Base-by-base conservation (phyloP, 2,888 invertebrate species). In the Catocala sponsa region DNA sequence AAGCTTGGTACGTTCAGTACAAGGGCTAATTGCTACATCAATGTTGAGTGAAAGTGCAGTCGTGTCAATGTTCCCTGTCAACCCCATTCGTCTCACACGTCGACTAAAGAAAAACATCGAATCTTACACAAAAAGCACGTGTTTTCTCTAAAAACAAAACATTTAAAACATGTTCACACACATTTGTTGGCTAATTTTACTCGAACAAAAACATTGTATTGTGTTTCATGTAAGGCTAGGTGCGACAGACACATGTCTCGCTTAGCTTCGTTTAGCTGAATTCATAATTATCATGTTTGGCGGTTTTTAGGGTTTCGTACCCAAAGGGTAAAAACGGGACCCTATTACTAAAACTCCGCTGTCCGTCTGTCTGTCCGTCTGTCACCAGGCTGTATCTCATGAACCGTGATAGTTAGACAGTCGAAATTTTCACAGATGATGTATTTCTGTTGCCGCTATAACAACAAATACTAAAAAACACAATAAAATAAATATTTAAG, bases 201-300 rank as follows among this genome's bases (percentile, higher is more conserved):
- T 47, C 48, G 41, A 63, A 77, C 61, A 77, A 74, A 73, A 76
- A 77, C 75, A 77, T 61, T 76, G 70, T 67, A 76, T 76, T 73
- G 63, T 73, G 62, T 76, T 77, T 55, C 76, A 47, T 1, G 60
- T 52, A 5, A 58, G 65, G 35, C 13, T 13, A 1, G 65, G 66
- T 73, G 0, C 6, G 33, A 64, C 4, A 12, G 59, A 47, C 47
- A 43, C 58, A 64, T 68, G 38, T 33, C 57, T 59, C 38, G 63
- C 42, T 65, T 15, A 43, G 65, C 49, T 68, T 11, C 43, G 61
- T 47, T 62, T 2, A 11, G 44, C 41, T 57, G 25, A 25, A 25
- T 25, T 2, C 25, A 15, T 15, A n/a, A n/a, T n/a, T n/a, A n/a
- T n/a, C n/a, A 25, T 25, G 25, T 25, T 25, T 25, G 25, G 25